Percentiles rank a stretch among this genome's conserved stretches.
Conservation (phyloP, 2,113 vertebrate genomes). For the Danio rerio region GRCz12tu NC_133182.1:67633001-67633500, state of each 20-base stretch:
- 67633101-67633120: neutral
- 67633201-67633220: constrained; percentile 38
- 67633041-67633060: neutral
- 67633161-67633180: constrained; percentile 13
- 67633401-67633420: too few species aligned
- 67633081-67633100: neutral
- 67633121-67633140: constrained; percentile 11
- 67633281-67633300: constrained; percentile 1
- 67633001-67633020: neutral
- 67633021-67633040: neutral
- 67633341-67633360: neutral
- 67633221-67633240: constrained; percentile 10
- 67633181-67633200: constrained; percentile 25
- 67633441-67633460: too few species aligned
- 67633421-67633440: too few species aligned
- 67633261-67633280: neutral
- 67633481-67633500: too few species aligned
- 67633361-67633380: too few species aligned
- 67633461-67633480: too few species aligned
- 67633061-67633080: neutral
- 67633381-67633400: too few species aligned
- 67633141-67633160: constrained; percentile 30
- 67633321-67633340: neutral
- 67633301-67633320: neutral
- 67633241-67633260: neutral